A percentile compares a stretch with the other conserved stretches of the same genome.
Evolutionary conservation across 2,888 invertebrate genomes (phyloP).

Genomic region (Branchipolynoe longqiensis): DNA sequence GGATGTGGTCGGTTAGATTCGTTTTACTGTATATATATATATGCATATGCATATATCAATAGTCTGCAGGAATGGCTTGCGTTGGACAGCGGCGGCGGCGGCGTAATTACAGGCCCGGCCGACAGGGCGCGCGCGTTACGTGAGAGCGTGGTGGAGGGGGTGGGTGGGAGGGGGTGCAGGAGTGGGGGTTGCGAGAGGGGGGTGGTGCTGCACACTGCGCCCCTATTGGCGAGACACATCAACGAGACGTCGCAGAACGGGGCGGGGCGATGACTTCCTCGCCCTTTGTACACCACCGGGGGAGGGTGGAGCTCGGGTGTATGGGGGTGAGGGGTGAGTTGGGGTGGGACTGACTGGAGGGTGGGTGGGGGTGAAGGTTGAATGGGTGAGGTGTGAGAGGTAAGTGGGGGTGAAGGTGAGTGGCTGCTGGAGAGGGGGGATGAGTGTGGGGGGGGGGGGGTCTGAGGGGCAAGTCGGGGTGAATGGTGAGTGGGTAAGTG

Average conservation of each 20-base stretch:
- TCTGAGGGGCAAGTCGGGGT: neutral
- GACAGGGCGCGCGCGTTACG: neutral
- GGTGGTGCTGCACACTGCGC: neutral
- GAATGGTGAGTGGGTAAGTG: neutral
- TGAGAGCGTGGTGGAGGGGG: neutral
- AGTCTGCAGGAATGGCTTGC: too few species aligned
- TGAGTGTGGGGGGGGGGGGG: neutral
- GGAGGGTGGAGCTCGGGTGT: neutral
- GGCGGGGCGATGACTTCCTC: too few species aligned
- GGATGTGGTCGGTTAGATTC: too few species aligned
- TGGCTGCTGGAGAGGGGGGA: neutral
- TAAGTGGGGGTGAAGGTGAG: neutral
- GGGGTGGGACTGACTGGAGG: neutral
- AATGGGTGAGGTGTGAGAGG: neutral
- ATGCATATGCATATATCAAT: too few species aligned
- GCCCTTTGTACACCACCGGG: too few species aligned
- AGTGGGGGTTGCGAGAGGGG: neutral
- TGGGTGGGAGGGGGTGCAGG: constrained; percentile 16
- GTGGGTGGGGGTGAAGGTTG: neutral
- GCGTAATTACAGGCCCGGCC: too few species aligned
- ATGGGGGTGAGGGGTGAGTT: neutral
- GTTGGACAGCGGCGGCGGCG: too few species aligned
- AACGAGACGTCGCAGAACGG: neutral
- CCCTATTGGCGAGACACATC: neutral
- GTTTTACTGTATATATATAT: too few species aligned